Base-by-base conservation (phyloP, 2,888 invertebrate species). In the Drosophila atroscutellata region DNA sequence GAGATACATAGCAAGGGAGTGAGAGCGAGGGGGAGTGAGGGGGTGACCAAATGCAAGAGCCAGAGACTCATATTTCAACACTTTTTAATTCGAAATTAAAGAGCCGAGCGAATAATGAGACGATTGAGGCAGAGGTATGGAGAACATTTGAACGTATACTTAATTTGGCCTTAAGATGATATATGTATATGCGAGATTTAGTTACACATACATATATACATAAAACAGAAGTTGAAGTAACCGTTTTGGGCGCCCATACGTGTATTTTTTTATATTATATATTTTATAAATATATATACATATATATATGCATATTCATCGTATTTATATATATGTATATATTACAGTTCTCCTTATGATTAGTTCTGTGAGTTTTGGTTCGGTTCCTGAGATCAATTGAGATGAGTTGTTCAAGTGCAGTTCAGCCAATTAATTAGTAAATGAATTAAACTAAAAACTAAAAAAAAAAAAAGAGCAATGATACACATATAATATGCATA, bases 111-210 rank as follows among this genome's bases (percentile, higher is more conserved):
- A 18, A 37, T 9, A 56, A 24, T 8, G 45, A 54, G 47, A 50
- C 28, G 36, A 20, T 18, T 42, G 26, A 30, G 28, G 13, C 51
- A 57, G 36, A 20, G 36, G 37, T 15, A 28, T 32, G 55, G 51
- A 47, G 30, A 64, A 75, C 72, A 80, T 72, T 63, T 69, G 72
- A 72, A 81, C 57, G 84, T 80, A 82, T 86, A 84, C 85, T 86
- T 86, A 56, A 87, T 85, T 85, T 85, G 80, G 83, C 86, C 83
- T 83, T 81, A 72, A 54, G 42, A 68, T 54, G 15, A 62, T 56
- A 42, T 57, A 30, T 30, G 28, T 28, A 30, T 32, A 56, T 51
- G 60, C 62, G 36, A 76, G 71, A 72, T 76, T 81, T 69, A 69
- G 66, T 80, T 79, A 60, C 39, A 30, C 69, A 65, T 36, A 65